These are phyloP conservation scores for Oedothorax gibbosus DNA, from an alignment of 1,140 invertebrate genomes.

Conservation along the genomic window DNA sequence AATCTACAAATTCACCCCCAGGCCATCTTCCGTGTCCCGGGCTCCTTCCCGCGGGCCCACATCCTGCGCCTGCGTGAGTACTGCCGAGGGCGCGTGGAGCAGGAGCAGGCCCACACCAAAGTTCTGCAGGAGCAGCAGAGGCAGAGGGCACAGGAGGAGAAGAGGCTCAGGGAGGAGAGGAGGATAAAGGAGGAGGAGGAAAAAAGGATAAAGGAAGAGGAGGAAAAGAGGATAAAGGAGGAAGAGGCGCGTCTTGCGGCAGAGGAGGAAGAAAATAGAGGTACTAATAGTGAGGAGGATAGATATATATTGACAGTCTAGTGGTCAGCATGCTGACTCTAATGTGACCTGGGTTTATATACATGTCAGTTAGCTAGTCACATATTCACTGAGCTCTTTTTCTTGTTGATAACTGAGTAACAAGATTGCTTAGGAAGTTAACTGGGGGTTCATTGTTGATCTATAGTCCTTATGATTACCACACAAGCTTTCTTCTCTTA, in stretches of 20 bases:
- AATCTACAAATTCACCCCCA: constrained; percentile 68
- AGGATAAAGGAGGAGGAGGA: constrained; percentile 7
- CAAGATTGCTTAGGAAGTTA: too few species aligned
- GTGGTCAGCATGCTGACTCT: too few species aligned
- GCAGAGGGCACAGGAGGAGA: constrained; percentile 32
- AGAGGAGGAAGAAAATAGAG: constrained; percentile 1
- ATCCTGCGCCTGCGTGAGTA: constrained; percentile 74
- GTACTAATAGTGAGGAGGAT: background rate
- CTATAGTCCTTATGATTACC: too few species aligned
- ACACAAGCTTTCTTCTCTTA: too few species aligned
- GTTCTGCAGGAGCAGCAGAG: constrained; percentile 38
- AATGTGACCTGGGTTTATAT: too few species aligned
- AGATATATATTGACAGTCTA: too few species aligned
- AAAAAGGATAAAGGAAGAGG: constrained; percentile 40
- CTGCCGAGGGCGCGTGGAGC: constrained; percentile 41
- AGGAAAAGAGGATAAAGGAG: constrained; percentile 33
- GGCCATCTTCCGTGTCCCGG: constrained; percentile 83
- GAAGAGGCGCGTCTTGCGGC: constrained; percentile 34
- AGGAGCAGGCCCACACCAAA: constrained; percentile 51
- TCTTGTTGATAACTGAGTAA: too few species aligned
- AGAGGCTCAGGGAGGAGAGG: constrained; percentile 42
- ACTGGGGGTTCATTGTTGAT: too few species aligned
- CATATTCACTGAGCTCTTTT: too few species aligned
- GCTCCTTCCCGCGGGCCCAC: constrained; percentile 76
- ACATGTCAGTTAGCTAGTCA: too few species aligned